Evolutionary conservation across 1,140 invertebrate species (phyloP).

Genomic region (Liolophura sinensis): DNA sequence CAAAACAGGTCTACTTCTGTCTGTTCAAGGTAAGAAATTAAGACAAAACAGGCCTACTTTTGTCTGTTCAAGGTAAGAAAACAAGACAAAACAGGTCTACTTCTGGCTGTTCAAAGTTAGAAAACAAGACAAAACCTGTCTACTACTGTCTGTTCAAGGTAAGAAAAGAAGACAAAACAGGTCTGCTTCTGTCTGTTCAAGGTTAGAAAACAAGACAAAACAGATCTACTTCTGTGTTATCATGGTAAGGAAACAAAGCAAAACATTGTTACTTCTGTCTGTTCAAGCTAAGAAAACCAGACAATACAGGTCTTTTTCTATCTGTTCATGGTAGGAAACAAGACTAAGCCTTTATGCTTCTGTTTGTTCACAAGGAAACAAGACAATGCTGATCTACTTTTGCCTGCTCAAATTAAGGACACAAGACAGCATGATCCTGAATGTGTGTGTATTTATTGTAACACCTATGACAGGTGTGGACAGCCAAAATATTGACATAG

Average conservation of each 20-base stretch:
- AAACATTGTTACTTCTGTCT: conserved; percentile 81
- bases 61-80: conserved; percentile 4
- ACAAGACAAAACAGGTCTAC: neutral
- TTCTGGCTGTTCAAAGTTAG: too few relatives aligned
- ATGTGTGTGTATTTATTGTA: too few relatives aligned
- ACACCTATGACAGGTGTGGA: too few relatives aligned
- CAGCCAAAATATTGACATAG: too few relatives aligned
- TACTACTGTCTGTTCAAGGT: too few relatives aligned
- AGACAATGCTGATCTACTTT: too few relatives aligned
- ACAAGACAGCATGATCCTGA: too few relatives aligned
- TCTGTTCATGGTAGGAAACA: conserved; percentile 79
- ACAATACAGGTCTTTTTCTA: conserved; percentile 91
- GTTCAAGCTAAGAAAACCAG: conserved; percentile 90
- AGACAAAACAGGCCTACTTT: too few relatives aligned
- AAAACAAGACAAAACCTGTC: conserved; percentile 1
- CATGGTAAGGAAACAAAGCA: conserved; percentile 3
- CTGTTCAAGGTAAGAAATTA: conserved; percentile 77
- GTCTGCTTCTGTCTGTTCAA: conserved; percentile 10
- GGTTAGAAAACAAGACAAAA: neutral
- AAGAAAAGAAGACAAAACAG: neutral
- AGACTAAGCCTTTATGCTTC: too few relatives aligned
- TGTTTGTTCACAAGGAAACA: too few relatives aligned
- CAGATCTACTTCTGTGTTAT: too few relatives aligned
- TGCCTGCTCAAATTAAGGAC: too few relatives aligned
- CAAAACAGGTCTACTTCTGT: conserved; percentile 89